These are phyloP conservation scores for Nibea coibor DNA, from an alignment of 2,113 vertebrate species.

Conservation along the genomic window DNA sequence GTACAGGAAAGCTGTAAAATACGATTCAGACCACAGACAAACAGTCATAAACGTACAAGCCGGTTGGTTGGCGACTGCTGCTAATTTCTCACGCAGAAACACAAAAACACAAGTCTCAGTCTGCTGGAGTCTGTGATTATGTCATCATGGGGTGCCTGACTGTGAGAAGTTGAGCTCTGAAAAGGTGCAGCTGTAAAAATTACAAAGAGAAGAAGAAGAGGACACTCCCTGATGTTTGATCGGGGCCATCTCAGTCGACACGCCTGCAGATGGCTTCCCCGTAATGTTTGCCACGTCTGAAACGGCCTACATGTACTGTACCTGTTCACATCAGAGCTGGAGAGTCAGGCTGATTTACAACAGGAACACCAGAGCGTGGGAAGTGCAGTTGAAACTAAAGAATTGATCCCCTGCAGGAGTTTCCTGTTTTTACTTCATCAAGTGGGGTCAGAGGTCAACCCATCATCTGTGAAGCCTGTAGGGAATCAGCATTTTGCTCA, in stretches of 20 bases:
- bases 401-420: background rate
- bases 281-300: background rate
- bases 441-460: slow-evolving; percentile 21
- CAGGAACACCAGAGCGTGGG: no score
- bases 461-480: background rate
- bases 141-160: background rate
- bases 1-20: background rate
- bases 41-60: slow-evolving; percentile 10
- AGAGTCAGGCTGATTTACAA: background rate
- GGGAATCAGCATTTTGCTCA: background rate
- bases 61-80: background rate
- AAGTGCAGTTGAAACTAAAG: background rate
- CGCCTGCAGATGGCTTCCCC: background rate
- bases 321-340: background rate
- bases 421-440: background rate
- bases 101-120: slow-evolving; percentile 16
- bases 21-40: slow-evolving; percentile 35
- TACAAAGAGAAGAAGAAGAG: background rate
- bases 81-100: slow-evolving; percentile 29
- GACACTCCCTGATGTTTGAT: slow-evolving; percentile 53
- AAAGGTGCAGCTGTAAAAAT: slow-evolving; percentile 7
- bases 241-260: background rate
- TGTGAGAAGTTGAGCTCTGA: slow-evolving; percentile 4
- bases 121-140: slow-evolving; percentile 29
- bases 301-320: background rate